Conservation (phyloP, 1,140 invertebrate genomes). For the Venturia canescens region DNA sequence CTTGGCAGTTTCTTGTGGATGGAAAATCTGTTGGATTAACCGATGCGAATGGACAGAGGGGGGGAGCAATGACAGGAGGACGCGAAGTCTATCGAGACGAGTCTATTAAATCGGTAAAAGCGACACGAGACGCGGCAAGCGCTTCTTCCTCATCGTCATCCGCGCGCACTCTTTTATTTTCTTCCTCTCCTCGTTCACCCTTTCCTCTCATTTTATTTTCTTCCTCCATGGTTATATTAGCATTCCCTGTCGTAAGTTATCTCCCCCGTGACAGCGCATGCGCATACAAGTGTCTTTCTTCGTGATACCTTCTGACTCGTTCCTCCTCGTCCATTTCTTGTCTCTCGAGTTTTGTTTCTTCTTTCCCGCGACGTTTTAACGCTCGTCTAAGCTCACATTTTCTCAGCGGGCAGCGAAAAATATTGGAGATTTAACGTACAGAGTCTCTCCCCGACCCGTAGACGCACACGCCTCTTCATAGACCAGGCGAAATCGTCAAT, state of each 20-base stretch:
- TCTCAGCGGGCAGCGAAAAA: too few relatives aligned
- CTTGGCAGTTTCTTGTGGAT: background rate
- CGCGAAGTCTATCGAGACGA: conserved; percentile 62
- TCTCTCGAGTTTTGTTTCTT: conserved; percentile 32
- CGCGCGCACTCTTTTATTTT: background rate
- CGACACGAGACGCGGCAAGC: conserved; percentile 54
- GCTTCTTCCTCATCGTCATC: conserved; percentile 47
- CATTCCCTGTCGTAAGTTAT: conserved; percentile 67
- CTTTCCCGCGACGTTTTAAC: conserved; percentile 20
- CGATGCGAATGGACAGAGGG: conserved; percentile 42
- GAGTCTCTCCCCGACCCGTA: too few relatives aligned
- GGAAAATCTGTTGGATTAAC: conserved; percentile 42
- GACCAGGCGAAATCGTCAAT: background rate
- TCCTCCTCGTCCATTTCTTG: conserved; percentile 13
- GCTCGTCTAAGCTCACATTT: conserved; percentile 16
- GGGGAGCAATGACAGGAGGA: conserved; percentile 57
- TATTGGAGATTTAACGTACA: too few relatives aligned
- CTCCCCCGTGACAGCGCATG: conserved; percentile 62
- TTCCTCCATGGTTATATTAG: conserved; percentile 56
- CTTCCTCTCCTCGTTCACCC: background rate
- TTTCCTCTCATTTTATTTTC: conserved; percentile 34
- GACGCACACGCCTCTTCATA: too few relatives aligned
- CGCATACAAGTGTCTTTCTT: conserved; percentile 64
- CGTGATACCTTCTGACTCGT: conserved; percentile 40
- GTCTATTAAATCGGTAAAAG: conserved; percentile 67